phyloP scores from a whole-genome alignment of 2,888 invertebrate genomes.

The Lochmaea crataegi region DNA sequence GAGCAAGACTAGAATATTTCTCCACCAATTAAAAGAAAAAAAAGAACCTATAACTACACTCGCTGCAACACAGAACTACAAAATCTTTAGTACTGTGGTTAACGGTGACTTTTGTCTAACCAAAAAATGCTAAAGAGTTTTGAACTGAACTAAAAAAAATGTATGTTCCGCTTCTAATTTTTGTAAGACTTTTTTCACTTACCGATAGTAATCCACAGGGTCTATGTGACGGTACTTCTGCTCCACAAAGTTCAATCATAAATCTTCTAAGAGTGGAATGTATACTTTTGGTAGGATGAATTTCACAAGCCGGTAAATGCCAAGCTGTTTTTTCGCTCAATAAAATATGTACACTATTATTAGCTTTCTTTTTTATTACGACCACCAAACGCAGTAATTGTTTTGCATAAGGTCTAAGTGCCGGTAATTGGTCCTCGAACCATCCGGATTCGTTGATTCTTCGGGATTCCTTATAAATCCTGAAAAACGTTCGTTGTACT shows the following conservation, averaged over 20 bases:
- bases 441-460: constrained; percentile 66
- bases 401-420: constrained; percentile 75
- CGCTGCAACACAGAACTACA: no score
- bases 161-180: background rate
- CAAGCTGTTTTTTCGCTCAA: constrained; percentile 85
- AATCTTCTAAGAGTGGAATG: constrained; percentile 89
- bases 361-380: constrained; percentile 82
- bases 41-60: no score
- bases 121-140: no score
- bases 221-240: constrained; percentile 85
- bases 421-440: constrained; percentile 80
- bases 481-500: constrained; percentile 39
- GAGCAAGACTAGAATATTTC: no score
- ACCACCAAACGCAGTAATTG: constrained; percentile 83
- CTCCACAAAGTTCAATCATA: constrained; percentile 92
- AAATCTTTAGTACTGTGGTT: no score
- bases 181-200: constrained; percentile 40
- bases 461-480: constrained; percentile 53
- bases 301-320: constrained; percentile 89
- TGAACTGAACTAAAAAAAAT: no score
- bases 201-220: constrained; percentile 82
- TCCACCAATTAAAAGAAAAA: no score
- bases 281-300: constrained; percentile 86
- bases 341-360: constrained; percentile 86
- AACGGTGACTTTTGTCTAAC: no score